Evolutionary conservation across 2,888 invertebrate species (phyloP), one percentile per base, ranked within the genome.

Genomic region (Embidobia sp.): DNA sequence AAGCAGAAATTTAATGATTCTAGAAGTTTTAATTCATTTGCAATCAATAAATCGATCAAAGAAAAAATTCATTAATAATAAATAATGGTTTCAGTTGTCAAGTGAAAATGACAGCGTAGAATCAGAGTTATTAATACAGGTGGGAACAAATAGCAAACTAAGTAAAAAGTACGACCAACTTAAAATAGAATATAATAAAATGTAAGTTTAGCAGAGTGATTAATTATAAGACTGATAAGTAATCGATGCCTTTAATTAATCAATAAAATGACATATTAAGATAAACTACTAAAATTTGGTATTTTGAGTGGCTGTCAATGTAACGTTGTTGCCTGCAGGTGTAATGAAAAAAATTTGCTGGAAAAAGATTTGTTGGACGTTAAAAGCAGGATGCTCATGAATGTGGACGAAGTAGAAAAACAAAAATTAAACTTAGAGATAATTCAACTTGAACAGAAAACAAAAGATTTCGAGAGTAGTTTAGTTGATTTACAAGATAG

Each of bases 151-250:
- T 13, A 59, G 49, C 13, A 26, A 42, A 8, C 22, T 70, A n/a
- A 70, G 51, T 15, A 51, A 18, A 2, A 70, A 70, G n/a, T 70
- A 70, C 5, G 69, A 70, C 2, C 49, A 70, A 51, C 18, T 70
- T 16, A 70, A 51, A 26, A 31, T 42, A 15, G 51, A 70, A 10
- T 44, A 18, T 8, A 44, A 70, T 0, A 59, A 70, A 42, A 22
- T 70, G 69, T 70, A 13, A 70, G 69, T 53, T 33, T 31, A 10
- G 33, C 8, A 11, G 22, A 5, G 15, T 26, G 31, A 31, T 29
- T 18, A 49, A 49, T 16, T 5, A 6, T 16, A 40, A 40, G 16
- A 7, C 40, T 40, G 40, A 16, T 16, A 1, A 55, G 11, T 33
- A 55, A 27, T 55, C 26, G 26, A 53, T 53, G 6, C 10, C 10